Base-by-base conservation (phyloP, 2,113 vertebrate species). In the Orientallactaga bullata region DNA sequence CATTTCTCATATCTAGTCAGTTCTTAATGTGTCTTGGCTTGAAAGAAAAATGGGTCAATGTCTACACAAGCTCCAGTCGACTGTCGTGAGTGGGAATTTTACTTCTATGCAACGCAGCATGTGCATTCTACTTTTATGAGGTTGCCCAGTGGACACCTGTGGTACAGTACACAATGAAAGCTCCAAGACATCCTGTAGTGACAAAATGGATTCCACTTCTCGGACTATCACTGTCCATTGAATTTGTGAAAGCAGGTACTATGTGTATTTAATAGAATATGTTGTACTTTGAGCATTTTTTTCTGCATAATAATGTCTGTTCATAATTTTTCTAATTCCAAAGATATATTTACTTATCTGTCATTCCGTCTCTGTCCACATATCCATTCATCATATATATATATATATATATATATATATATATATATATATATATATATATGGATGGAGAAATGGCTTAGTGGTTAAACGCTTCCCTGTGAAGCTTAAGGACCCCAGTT, bases 301-400 rank as follows among this genome's bases (percentile, higher is more conserved):
- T 94, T 95, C 61, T 76, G 15, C 55, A 18, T 3, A 76, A 73
- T 82, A 18, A 71, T 84, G 5, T 77, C 51, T 76, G 35, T 63
- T 93, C 5, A 72, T 86, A 11, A 47, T 68, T 93, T 95, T 89
- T 92, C 8, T 76, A 60, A 61, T 51, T 73, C 42, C 35, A 32
- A 60, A 74, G 35, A 61, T 69, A 66, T 4, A 26, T 37, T 7
- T 61, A 65, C 24, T n/a, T 20, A 42, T 5, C 47, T 55, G 8
- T 23, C 13, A 63, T 3, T 23, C 73, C 80, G 10, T n/a, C 23
- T 30, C n/a, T n/a, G n/a, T n/a, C n/a, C n/a, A 51, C 51, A 51
- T 51, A 51, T 51, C 51, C 51, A 51, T 80, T 7, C 8, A 72
- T 32, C 66, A 16, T n/a, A n/a, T n/a, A n/a, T n/a, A 47, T 8